These are phyloP conservation scores for Lasiurus cinereus DNA, from an alignment of 2,113 vertebrate species.

Conservation along the genomic window DNA sequence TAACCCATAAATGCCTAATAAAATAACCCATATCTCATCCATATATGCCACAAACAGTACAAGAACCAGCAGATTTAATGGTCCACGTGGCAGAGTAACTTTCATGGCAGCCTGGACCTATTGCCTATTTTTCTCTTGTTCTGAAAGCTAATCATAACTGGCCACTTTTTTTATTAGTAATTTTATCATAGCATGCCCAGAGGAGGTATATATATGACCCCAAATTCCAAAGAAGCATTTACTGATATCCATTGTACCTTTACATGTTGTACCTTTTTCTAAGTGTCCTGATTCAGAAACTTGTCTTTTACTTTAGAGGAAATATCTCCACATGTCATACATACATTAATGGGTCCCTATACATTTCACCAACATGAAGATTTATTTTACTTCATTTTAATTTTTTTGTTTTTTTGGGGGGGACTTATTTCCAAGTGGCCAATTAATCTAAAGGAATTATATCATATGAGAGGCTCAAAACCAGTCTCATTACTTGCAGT, in stretches of 20 bases:
- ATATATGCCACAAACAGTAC: background rate
- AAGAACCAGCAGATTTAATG: background rate
- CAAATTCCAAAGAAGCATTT: background rate
- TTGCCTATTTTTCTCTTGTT: background rate
- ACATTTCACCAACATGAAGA: background rate
- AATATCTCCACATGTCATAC: background rate
- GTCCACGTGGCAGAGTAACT: background rate
- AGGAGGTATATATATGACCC: background rate
- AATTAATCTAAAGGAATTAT: background rate
- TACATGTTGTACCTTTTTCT: background rate
- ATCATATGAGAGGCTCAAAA: background rate
- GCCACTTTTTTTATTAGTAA: background rate
- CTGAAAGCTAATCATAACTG: background rate
- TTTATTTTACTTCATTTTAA: too few species aligned
- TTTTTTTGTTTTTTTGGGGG: too few species aligned
- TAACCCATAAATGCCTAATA: background rate
- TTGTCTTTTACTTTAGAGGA: background rate
- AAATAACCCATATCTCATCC: background rate
- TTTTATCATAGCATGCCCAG: background rate
- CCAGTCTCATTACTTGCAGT: background rate
- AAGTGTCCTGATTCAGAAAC: background rate
- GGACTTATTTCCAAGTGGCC: background rate
- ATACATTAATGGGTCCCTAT: background rate
- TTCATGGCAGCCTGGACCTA: background rate
- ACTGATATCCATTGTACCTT: too few species aligned